Evolutionary conservation across 1,140 invertebrate species (phyloP).

Genomic region (Trichoplusia ni): DNA sequence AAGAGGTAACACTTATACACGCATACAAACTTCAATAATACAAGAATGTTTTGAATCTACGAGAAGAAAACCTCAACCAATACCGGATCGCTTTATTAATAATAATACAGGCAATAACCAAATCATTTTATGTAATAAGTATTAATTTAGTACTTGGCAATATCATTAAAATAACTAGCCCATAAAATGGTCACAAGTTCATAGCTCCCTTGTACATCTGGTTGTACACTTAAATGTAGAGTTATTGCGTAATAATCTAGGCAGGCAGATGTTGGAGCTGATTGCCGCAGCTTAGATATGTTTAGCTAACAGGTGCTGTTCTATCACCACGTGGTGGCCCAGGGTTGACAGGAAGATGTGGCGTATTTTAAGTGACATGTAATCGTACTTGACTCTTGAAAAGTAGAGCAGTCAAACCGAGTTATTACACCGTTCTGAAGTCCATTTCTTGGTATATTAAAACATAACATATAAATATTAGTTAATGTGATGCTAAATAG

Average conservation of each 20-base stretch:
- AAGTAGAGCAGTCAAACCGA: too few species aligned
- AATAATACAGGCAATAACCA: too few species aligned
- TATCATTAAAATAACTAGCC: slow-evolving; percentile 9
- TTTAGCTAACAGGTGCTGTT: slow-evolving; percentile 70
- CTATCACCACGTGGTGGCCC: slow-evolving; percentile 59
- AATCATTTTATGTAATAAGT: too few species aligned
- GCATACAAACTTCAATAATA: too few species aligned
- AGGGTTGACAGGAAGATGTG: slow-evolving; percentile 41
- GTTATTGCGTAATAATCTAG: slow-evolving; percentile 77
- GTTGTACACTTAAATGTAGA: slow-evolving; percentile 58
- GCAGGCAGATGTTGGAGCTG: slow-evolving; percentile 69
- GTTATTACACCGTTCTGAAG: background rate
- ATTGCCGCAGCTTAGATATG: slow-evolving; percentile 61
- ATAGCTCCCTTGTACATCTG: slow-evolving; percentile 64
- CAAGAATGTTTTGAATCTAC: too few species aligned
- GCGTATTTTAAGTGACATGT: too few species aligned
- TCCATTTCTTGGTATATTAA: background rate
- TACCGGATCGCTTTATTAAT: too few species aligned
- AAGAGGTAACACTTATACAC: too few species aligned
- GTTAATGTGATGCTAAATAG: too few species aligned
- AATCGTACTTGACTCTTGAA: too few species aligned
- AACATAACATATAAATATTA: too few species aligned
- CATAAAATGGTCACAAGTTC: slow-evolving; percentile 72
- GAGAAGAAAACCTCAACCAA: too few species aligned
- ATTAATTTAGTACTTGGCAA: slow-evolving; percentile 12